Conservation (phyloP, 2,797 vertebrate species). For the Lindbergichthys nudifrons region DNA sequence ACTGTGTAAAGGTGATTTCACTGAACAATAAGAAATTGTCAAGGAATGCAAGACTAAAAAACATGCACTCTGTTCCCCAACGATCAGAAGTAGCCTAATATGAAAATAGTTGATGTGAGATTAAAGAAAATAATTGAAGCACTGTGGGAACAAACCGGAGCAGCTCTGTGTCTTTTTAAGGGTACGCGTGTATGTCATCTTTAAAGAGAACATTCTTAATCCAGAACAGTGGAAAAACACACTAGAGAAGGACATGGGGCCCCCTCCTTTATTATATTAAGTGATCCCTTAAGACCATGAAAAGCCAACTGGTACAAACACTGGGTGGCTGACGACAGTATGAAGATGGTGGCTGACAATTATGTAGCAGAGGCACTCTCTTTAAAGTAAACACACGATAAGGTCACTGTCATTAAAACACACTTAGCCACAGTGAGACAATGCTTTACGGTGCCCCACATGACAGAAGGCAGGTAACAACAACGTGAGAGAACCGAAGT, state of each 20-base stretch:
- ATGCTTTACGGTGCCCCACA: neutral
- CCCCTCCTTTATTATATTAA: slow-evolving; percentile 39
- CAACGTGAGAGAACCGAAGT: slow-evolving; percentile 1
- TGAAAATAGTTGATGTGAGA: slow-evolving; percentile 3
- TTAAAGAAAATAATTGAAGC: neutral
- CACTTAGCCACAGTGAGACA: slow-evolving; percentile 51
- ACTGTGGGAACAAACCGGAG: neutral
- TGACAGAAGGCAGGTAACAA: slow-evolving; percentile 30
- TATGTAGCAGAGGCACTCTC: slow-evolving; percentile 41
- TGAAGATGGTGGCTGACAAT: slow-evolving; percentile 48
- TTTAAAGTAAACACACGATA: slow-evolving; percentile 60
- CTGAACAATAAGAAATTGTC: neutral
- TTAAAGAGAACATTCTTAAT: slow-evolving; percentile 45
- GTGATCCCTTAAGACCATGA: slow-evolving; percentile 43
- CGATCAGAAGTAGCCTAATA: neutral
- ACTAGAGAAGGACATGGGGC: slow-evolving; percentile 14
- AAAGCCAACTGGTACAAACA: slow-evolving; percentile 60
- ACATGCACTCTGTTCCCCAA: neutral
- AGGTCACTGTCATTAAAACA: slow-evolving; percentile 62
- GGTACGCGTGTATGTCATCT: slow-evolving; percentile 6
- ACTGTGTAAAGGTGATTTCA: slow-evolving; percentile 5
- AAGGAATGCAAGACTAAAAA: slow-evolving; percentile 5
- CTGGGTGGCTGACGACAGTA: slow-evolving; percentile 45
- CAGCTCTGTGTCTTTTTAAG: slow-evolving; percentile 28
- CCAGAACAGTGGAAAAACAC: slow-evolving; percentile 58